phyloP scores from a whole-genome alignment of 1,140 invertebrate species.

The Drosophila oshimai region DNA sequence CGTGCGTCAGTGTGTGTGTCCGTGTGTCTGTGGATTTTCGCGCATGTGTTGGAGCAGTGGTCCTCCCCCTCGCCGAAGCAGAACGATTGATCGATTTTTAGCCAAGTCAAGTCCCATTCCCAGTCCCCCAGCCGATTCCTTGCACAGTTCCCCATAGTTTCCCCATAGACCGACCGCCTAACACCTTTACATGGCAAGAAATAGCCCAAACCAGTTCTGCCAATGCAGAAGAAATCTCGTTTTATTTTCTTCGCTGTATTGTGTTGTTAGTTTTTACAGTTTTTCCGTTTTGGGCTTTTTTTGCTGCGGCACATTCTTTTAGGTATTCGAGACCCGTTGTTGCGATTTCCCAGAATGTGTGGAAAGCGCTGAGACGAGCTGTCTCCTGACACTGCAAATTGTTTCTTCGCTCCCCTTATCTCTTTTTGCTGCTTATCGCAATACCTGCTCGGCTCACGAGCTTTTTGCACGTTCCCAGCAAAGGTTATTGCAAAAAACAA shows the following conservation, averaged over 20 bases:
- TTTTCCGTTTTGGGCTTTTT: conserved; percentile 65
- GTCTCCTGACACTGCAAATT: conserved; percentile 36
- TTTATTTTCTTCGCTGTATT: conserved; percentile 13
- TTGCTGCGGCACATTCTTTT: conserved; percentile 41
- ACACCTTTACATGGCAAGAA: conserved; percentile 49
- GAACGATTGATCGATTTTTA: conserved; percentile 73
- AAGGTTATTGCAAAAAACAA: not conserved
- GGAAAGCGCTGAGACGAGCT: conserved; percentile 52
- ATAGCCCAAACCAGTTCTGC: conserved; percentile 66
- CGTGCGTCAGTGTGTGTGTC: conserved; percentile 35
- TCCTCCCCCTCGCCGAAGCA: conserved; percentile 41
- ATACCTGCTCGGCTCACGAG: conserved; percentile 28
- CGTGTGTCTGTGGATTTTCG: conserved; percentile 43
- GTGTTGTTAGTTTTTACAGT: conserved; percentile 54
- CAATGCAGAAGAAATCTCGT: conserved; percentile 59
- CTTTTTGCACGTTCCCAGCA: conserved; percentile 23
- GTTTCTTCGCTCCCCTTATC: conserved; percentile 19
- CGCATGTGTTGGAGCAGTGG: conserved; percentile 54
- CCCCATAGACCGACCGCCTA: conserved; percentile 17
- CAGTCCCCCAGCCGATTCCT: conserved; percentile 35
- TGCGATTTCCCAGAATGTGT: conserved; percentile 72
- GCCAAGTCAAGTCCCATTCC: conserved; percentile 23
- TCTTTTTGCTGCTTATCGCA: conserved; percentile 23
- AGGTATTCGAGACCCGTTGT: conserved; percentile 52
- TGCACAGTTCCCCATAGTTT: conserved; percentile 37